Evolutionary conservation across 2,888 invertebrate genomes (phyloP).

Genomic region (Agriopis marginaria): DNA sequence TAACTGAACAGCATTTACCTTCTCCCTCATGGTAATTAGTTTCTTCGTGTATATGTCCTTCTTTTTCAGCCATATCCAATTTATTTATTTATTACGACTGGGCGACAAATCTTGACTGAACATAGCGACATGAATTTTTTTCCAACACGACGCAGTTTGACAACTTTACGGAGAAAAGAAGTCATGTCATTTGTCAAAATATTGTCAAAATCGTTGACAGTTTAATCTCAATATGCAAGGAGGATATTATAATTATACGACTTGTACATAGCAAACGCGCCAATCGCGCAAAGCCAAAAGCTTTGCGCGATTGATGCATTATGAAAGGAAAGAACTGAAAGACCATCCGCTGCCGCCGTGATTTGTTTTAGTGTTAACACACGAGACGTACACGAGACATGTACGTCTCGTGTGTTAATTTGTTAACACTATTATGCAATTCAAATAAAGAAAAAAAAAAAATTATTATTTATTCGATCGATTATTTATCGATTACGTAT

Average conservation of each 20-base stretch:
- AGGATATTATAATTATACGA: no score
- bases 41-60: slow-evolving; percentile 83
- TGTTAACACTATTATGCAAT: no score
- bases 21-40: slow-evolving; percentile 81
- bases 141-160: slow-evolving; percentile 82
- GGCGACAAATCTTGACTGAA: slow-evolving; percentile 81
- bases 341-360: no score
- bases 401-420: no score
- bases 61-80: slow-evolving; percentile 84
- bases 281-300: not conserved
- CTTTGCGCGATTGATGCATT: no score
- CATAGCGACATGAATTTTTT: slow-evolving; percentile 83
- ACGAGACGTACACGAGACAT: no score
- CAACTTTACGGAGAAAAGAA: slow-evolving; percentile 67
- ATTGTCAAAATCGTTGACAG: slow-evolving; percentile 1
- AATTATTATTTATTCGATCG: no score
- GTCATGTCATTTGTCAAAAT: slow-evolving; percentile 72
- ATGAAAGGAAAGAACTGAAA: no score
- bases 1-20: slow-evolving; percentile 83
- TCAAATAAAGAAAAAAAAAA: no score
- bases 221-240: not conserved
- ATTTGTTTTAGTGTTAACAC: no score
- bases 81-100: slow-evolving; percentile 74
- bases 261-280: not conserved
- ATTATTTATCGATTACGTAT: no score